Evolutionary conservation across 2,888 invertebrate species (phyloP), one percentile per base, ranked within the genome.

Genomic region (Eudasyphora cyanicolor): DNA sequence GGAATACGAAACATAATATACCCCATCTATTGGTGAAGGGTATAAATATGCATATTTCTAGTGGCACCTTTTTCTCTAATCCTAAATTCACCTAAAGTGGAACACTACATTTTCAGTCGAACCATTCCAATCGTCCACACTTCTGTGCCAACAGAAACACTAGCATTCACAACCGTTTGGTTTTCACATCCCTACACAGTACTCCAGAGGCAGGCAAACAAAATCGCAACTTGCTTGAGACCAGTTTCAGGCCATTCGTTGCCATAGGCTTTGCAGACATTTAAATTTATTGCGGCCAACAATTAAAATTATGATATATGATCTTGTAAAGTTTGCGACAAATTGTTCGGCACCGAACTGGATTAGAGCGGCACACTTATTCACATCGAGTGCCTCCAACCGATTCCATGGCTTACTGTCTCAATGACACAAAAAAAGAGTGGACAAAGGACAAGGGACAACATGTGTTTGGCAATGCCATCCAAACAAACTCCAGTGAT

Each of bases 241-340:
- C 45, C n/a, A 35, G 5, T 7, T 35, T n/a, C 45, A 35, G 10
- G 38, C 14, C 57, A 27, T 57, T 57, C 57, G 27, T 57, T 49
- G 17, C 27, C 8, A 74, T 75, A 19, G 74, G 29, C 80, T 77
- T 75, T 80, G 62, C 62, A 19, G 27, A 45, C 54, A 75, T 80
- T 77, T 69, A 80, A 83, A 83, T 83, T 79, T 80, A 83, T 83
- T 83, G 70, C 70, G 76, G 77, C 83, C 77, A 71, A 71, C 83
- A 80, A 83, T 83, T 83, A 83, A 83, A 77, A 77, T 62, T 83
- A 83, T 83, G 83, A 83, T 75, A 77, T 83, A 80, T 83, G 73
- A 32, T 77, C 79, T 77, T 70, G 79, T 77, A 54, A 77, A 80
- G 76, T 80, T 80, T 74, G 38, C 62, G 77, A 83, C 83, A 83